Base-by-base conservation (phyloP, 2,113 vertebrate genomes). In the Bubo scandiacus region DNA sequence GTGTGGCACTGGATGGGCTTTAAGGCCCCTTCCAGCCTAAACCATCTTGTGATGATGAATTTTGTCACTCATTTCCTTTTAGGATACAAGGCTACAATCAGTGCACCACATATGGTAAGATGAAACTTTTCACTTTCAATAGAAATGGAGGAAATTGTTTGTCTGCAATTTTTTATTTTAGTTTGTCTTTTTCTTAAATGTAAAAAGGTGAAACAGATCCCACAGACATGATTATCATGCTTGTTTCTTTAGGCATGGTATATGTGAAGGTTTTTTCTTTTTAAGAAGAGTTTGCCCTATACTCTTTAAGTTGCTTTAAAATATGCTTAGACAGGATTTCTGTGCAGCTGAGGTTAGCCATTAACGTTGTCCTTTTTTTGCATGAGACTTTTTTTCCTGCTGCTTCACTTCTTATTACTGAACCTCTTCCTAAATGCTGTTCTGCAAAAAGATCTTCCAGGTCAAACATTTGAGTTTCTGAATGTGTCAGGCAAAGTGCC, bases 11-110 rank as follows among this genome's bases (percentile, higher is more conserved):
- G 45, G 20, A 21, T 19, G 45, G 45, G 45, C 45, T 47, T 47
- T 47, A 47, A 47, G 19, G 19, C 21, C 18, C 19, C 45, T 47
- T 47, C 45, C 45, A 10, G 5, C 45, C 18, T 19, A 47, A 47
- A 47, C 43, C 43, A 11, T 4, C 9, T 19, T 47, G 20, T 47
- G 20, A 47, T 47, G 45, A 47, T 47, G 10, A 92, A 14, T 29
- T 25, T 15, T 38, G 49, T 42, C 45, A 5, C 49, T 30, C 0
- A 0, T 80, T 93, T 96, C 81, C 57, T 96, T 94, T 59, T 88
- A 99, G 99, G 99, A 11, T 99, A 98, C 98, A 98, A 98, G 93
- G 99, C 99, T 30, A 99, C 99, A 13, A 99, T 99, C 97, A 99
- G 99, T 34, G 99, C 99, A 22, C 99, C 99, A 1, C 99, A 99